Percentiles rank a stretch among this genome's conserved stretches.
Evolutionary conservation across 2,113 vertebrate species (phyloP).

Genomic region (Sterrhoptilus dennistouni): DNA sequence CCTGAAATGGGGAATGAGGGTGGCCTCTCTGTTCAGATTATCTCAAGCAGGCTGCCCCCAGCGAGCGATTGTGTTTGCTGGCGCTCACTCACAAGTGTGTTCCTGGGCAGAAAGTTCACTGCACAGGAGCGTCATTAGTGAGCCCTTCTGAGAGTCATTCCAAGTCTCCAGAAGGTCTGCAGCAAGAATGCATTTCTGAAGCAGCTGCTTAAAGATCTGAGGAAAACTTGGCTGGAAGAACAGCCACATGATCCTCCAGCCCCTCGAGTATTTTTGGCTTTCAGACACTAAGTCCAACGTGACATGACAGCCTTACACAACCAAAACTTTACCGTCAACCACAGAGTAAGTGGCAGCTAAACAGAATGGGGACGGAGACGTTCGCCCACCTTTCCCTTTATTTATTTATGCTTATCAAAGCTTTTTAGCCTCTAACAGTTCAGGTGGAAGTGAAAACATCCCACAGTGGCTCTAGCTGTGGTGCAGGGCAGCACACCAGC

Average conservation of each 20-base stretch:
- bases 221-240: conserved; percentile 53
- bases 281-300: background rate
- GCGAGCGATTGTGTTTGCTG: background rate
- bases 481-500: accelerated
- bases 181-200: conserved; percentile 43
- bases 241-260: conserved; percentile 56
- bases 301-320: conserved; percentile 33
- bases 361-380: accelerated
- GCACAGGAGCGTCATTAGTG: background rate
- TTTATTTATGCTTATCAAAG: background rate
- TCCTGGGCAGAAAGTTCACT: conserved; percentile 53
- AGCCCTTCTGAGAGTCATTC: background rate
- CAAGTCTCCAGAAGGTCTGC: conserved; percentile 41
- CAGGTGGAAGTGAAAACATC: background rate
- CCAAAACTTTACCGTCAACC: background rate
- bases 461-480: background rate
- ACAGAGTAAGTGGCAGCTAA: background rate
- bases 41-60: accelerated
- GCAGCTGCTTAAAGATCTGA: conserved; percentile 56
- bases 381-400: background rate
- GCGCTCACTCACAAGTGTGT: accelerated
- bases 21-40: background rate
- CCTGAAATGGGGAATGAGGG: background rate
- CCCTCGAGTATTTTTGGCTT: conserved; percentile 8
- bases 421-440: background rate